These are phyloP conservation scores for Ganaspis brasiliensis DNA, from an alignment of 2,888 invertebrate genomes.

Conservation along the genomic window DNA sequence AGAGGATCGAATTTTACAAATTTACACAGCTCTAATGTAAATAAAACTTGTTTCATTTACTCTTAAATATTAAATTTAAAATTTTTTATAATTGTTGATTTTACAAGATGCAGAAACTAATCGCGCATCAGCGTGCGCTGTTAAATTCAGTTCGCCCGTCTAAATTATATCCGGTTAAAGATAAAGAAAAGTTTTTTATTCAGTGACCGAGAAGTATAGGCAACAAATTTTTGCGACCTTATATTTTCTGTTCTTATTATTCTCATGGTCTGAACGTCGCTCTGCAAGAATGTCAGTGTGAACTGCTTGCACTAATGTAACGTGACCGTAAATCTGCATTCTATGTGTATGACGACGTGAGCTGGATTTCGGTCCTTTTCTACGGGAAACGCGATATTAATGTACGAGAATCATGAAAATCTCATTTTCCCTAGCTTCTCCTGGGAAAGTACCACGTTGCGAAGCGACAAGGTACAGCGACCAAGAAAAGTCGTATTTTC, in stretches of 20 bases:
- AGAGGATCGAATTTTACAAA: too few relatives aligned
- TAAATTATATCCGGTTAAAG: too few relatives aligned
- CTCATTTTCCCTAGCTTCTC: slow-evolving; percentile 58
- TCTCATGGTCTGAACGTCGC: slow-evolving; percentile 9
- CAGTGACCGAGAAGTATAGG: neutral
- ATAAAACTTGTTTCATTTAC: too few relatives aligned
- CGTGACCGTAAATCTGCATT: slow-evolving; percentile 39
- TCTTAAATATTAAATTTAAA: too few relatives aligned
- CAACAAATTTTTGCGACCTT: neutral
- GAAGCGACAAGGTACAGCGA: slow-evolving; percentile 62
- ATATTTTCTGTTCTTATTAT: slow-evolving; percentile 25
- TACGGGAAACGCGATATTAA: slow-evolving; percentile 63
- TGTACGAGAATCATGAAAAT: slow-evolving; percentile 63
- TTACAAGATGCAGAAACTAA: too few relatives aligned
- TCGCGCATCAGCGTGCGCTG: too few relatives aligned
- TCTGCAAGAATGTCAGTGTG: slow-evolving; percentile 9
- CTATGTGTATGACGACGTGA: slow-evolving; percentile 34
- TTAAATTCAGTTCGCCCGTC: too few relatives aligned
- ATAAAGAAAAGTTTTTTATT: neutral
- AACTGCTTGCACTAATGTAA: slow-evolving; percentile 31
- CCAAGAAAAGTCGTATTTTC: slow-evolving; percentile 59
- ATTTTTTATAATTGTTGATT: too few relatives aligned
- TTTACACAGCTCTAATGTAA: too few relatives aligned
- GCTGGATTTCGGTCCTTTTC: slow-evolving; percentile 44
- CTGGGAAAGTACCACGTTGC: slow-evolving; percentile 55